Evolutionary conservation across 2,888 invertebrate species (phyloP).

Genomic region (Kuschelorhynchus macadamiae): DNA sequence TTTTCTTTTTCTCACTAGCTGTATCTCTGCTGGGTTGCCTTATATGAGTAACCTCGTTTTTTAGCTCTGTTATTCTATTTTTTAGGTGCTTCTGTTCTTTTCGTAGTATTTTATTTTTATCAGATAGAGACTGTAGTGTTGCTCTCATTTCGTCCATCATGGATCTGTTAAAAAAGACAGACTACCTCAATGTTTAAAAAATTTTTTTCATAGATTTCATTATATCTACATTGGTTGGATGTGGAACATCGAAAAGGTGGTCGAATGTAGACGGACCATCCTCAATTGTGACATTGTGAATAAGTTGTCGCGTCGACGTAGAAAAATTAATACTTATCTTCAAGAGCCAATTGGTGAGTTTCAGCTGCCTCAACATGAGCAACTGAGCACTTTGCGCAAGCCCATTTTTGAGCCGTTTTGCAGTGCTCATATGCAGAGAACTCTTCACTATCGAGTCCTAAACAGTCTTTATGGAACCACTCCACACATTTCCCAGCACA

Average conservation of each 20-base stretch:
- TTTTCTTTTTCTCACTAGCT: background rate
- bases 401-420: background rate
- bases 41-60: background rate
- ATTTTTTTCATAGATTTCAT: conserved; percentile 11
- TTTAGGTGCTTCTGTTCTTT: too few species aligned
- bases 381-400: too few species aligned
- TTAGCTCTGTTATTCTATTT: too few species aligned
- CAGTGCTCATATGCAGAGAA: conserved; percentile 1
- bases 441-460: background rate
- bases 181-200: background rate
- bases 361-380: too few species aligned
- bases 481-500: background rate
- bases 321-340: too few species aligned
- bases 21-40: background rate
- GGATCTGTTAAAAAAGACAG: background rate
- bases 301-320: too few species aligned
- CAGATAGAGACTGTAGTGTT: too few species aligned
- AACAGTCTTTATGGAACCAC: conserved; percentile 12
- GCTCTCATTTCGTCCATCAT: conserved; percentile 10
- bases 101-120: too few species aligned
- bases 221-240: conserved; percentile 7
- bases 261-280: too few species aligned
- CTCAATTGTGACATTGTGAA: too few species aligned
- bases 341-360: too few species aligned
- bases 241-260: background rate